A percentile compares a stretch with the other conserved stretches of the same genome.
Evolutionary conservation across 2,888 invertebrate genomes (phyloP).

Genomic region (Polymixis flavicincta): DNA sequence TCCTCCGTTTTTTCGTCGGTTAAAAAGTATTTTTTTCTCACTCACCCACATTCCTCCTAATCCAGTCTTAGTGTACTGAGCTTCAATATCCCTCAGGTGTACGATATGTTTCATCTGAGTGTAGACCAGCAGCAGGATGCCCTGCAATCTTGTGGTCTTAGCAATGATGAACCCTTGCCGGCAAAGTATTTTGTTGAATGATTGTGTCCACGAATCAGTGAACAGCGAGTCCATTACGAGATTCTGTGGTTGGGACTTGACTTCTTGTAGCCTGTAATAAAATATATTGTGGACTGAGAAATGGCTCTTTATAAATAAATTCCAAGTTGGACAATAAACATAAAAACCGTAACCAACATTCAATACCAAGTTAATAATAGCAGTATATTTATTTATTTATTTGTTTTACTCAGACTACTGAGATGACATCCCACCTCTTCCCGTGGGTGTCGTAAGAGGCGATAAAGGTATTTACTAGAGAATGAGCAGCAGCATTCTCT

Average conservation of each 20-base stretch:
- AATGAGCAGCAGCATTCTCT: no score
- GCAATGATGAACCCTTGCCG: constrained; percentile 94
- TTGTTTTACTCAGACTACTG: neutral
- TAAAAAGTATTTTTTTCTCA: constrained; percentile 29
- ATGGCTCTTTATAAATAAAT: neutral
- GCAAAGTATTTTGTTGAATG: constrained; percentile 93
- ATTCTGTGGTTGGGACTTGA: constrained; percentile 96
- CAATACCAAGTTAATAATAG: neutral
- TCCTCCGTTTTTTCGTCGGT: no score
- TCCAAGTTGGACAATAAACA: no score
- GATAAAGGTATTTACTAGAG: no score
- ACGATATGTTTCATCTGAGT: constrained; percentile 94
- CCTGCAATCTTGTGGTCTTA: constrained; percentile 95
- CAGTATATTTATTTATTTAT: no score
- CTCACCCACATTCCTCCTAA: constrained; percentile 98
- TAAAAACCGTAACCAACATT: neutral
- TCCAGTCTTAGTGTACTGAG: constrained; percentile 97
- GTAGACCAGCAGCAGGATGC: constrained; percentile 95
- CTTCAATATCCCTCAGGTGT: constrained; percentile 96
- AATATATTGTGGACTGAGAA: neutral
- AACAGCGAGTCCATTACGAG: constrained; percentile 95
- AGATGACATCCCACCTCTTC: no score
- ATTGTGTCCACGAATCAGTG: constrained; percentile 96
- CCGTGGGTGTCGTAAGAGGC: no score
- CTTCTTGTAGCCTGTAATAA: constrained; percentile 94